phyloP scores from a whole-genome alignment of 1,140 invertebrate species.

The Drosophila repleta region DNA sequence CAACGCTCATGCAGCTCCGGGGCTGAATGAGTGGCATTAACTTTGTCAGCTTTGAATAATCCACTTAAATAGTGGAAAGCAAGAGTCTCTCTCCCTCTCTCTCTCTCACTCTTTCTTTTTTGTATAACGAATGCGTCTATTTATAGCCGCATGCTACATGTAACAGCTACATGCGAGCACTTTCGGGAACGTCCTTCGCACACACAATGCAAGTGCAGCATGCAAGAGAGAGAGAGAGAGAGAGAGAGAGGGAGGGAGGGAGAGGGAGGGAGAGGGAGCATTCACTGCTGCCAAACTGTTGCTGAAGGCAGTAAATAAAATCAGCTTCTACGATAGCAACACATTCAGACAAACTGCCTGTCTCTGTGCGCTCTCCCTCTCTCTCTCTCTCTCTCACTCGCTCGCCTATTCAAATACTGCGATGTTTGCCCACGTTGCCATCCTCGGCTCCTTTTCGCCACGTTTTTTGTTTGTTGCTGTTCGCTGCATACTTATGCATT shows the following conservation, averaged over 20 bases:
- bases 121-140: constrained; percentile 58
- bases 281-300: constrained; percentile 65
- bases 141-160: constrained; percentile 5
- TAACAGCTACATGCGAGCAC: constrained; percentile 17
- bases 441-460: neutral
- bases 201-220: constrained; percentile 47
- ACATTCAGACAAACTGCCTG: constrained; percentile 24
- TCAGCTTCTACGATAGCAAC: constrained; percentile 58
- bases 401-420: constrained; percentile 20
- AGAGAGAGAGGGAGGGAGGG: neutral
- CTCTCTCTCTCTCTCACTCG: neutral
- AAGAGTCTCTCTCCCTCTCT: constrained; percentile 58
- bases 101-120: too few relatives aligned
- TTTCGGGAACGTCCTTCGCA: constrained; percentile 71
- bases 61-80: constrained; percentile 65
- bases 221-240: constrained; percentile 3
- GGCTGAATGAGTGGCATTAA: constrained; percentile 25
- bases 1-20: neutral
- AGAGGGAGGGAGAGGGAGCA: neutral
- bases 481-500: constrained; percentile 43
- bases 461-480: constrained; percentile 18
- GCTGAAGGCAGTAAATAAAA: constrained; percentile 73
- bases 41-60: constrained; percentile 70
- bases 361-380: neutral
- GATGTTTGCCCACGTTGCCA: neutral